phyloP scores from a whole-genome alignment of 2,797 vertebrate genomes.

The Platyrinchus mystaceus region DNA sequence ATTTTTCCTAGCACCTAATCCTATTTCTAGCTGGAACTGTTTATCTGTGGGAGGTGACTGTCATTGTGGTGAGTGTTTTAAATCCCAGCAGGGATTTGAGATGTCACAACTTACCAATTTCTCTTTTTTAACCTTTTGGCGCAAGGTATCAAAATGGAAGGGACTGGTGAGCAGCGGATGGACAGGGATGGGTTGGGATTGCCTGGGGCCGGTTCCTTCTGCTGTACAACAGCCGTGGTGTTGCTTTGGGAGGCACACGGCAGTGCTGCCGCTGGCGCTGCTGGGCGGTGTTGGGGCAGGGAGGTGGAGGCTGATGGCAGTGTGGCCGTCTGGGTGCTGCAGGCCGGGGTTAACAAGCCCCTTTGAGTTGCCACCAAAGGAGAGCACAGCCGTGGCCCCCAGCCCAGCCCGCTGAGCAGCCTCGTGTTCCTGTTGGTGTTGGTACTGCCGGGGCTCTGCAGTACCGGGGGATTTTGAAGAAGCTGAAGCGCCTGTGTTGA shows the following conservation, averaged over 20 bases:
- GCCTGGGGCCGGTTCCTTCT: neutral
- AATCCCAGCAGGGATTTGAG: neutral
- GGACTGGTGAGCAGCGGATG: neutral
- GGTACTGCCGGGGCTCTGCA: neutral
- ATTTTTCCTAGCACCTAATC: neutral
- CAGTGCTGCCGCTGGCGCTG: neutral
- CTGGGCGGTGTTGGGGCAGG: neutral
- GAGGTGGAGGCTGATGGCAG: neutral
- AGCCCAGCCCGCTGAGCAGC: neutral
- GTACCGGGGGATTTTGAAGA: neutral
- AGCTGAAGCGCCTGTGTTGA: neutral
- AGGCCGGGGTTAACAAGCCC: neutral
- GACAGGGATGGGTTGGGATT: neutral
- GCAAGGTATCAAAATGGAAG: neutral
- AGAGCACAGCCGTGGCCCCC: neutral
- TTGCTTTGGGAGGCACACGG: rapidly evolving
- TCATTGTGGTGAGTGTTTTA: neutral
- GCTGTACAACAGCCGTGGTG: neutral
- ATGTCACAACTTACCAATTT: neutral
- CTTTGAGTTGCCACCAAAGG: neutral
- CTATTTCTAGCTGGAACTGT: neutral
- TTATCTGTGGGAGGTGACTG: neutral
- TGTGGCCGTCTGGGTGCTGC: neutral
- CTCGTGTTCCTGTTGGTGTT: neutral
- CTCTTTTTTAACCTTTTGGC: neutral